A percentile compares a stretch with the other conserved stretches of the same genome.
phyloP scores from a whole-genome alignment of 2,888 invertebrate genomes.

The Sericinus montela region DNA sequence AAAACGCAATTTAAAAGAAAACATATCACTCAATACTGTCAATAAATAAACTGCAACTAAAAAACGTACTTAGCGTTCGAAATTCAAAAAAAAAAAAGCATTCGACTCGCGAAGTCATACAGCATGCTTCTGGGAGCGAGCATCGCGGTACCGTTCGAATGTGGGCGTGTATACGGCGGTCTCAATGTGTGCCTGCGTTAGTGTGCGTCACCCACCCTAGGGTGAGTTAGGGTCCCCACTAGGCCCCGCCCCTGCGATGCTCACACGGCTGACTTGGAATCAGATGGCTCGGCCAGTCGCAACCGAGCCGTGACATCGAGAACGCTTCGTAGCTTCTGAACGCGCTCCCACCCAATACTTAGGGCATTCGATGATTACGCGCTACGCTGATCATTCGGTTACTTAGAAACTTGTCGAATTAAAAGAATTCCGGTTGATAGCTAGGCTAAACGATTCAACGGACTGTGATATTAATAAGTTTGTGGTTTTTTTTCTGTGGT shows the following conservation, averaged over 20 bases:
- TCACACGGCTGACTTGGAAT: slow-evolving; percentile 79
- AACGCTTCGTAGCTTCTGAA: slow-evolving; percentile 71
- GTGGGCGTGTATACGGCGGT: slow-evolving; percentile 39
- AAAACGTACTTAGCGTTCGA: slow-evolving; percentile 28
- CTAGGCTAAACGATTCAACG: slow-evolving; percentile 25
- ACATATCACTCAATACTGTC: slow-evolving; percentile 7
- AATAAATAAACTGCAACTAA: slow-evolving; percentile 15
- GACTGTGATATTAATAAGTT: slow-evolving; percentile 53
- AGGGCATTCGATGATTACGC: slow-evolving; percentile 73
- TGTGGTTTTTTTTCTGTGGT: slow-evolving; percentile 54
- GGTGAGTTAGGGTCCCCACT: slow-evolving; percentile 47
- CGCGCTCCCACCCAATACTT: slow-evolving; percentile 58
- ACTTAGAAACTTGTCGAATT: slow-evolving; percentile 69
- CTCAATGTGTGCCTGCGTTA: slow-evolving; percentile 37
- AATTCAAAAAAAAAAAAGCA: slow-evolving; percentile 31
- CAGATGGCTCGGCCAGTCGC: slow-evolving; percentile 78
- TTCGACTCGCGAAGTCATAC: slow-evolving; percentile 30
- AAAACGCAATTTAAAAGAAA: no score
- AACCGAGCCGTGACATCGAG: slow-evolving; percentile 76
- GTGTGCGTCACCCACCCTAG: slow-evolving; percentile 52
- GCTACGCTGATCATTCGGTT: slow-evolving; percentile 63
- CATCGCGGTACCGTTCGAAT: slow-evolving; percentile 47
- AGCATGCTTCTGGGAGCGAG: slow-evolving; percentile 32
- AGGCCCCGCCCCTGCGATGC: slow-evolving; percentile 70
- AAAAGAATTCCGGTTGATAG: slow-evolving; percentile 56